Evolutionary conservation across 2,888 invertebrate species (phyloP), one percentile per base, ranked within the genome.

Genomic region (Atethmia centrago): DNA sequence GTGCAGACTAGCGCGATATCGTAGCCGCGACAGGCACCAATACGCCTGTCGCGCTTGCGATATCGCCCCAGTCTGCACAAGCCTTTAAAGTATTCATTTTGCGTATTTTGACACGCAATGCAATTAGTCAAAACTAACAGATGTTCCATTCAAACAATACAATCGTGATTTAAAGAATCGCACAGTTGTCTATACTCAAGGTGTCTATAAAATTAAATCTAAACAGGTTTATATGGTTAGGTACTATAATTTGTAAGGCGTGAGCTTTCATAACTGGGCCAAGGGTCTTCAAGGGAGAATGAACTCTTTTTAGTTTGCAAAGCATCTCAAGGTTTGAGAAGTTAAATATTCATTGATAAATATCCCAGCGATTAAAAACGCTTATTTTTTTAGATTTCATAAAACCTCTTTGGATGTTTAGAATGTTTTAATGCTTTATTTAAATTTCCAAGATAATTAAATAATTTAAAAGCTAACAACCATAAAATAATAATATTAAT

Each of bases 251-350:
- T 69, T 49, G 63, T 56, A 25, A 49, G 47, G 12, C 79, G 63
- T 66, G 63, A 74, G 65, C 58, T 80, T 84, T 70, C 62, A 51
- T 49, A 79, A 40, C 59, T 36, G 12, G 49, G 80, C 67, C 84
- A 83, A 68, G 80, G 72, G 31, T 12, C n/a, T 59, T 16, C 42
- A 14, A 45, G 28, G 53, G n/a, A 59, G 31, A 53, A 53, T 42
- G 5, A 61, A 58, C 9, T 31, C 4, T 61, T 47, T 62, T 61
- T 56, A 62, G 19, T 63, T 71, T 31, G 47, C 19, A 10, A 9
- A 47, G 45, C 40, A 63, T 40, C 16, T 16, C 16, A 49, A 21
- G 31, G 21, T 36, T 78, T 40, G 19, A 49, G 19, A 56, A 36
- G 31, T 55, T 74, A n/a, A 42, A 63, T 21, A 12, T 21, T 47